Evolutionary conservation across 2,797 vertebrate genomes (phyloP), one percentile per base, ranked within the genome.

Genomic region (Hypotaenidia philippensis): DNA sequence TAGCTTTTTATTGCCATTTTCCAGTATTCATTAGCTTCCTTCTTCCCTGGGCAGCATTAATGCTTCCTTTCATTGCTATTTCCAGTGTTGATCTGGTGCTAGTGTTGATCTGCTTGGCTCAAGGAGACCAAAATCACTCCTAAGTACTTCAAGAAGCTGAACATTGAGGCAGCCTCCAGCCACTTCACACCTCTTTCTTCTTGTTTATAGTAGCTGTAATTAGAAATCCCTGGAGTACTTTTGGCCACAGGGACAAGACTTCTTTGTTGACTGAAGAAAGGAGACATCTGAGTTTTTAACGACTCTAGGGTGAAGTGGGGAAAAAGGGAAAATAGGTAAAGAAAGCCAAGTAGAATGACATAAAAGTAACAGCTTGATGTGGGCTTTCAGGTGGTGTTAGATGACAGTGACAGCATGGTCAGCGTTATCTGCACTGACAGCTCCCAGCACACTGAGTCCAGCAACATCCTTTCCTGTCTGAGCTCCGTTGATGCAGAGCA

Each of bases 341-440:
- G 61, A 53, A 87, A 85, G 41, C 13, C 11, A 61, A 83, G 31
- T 59, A 64, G 65, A 40, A 45, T 25, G 53, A 84, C 40, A 34
- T 56, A 40, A 74, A 75, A 76, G 15, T 97, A 81, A 97, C 50
- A 49, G 23, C 31, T 77, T 89, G 44, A 4, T 94, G 10, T 96
- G 96, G 94, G 7, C 50, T 98, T 98, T 94, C 95, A 98, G 98
- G 93, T 94, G 78, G 93, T 98, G 87, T 84, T 98, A 41, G 90
- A 94, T 4, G 94, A 97, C 92, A 92, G 76, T 41, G 96, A 96
- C 61, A 82, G 38, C 79, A 34, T 49, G n/a, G 56, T 86, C 83
- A 94, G 84, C 87, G 40, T 47, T 56, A 66, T 40, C 77, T 78
- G 75, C 65, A 36, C 69, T 7, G 96, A 93, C 77, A 68, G 38